These are phyloP conservation scores for Hydractinia symbiolongicarpus DNA, from an alignment of 30 jellyfish, hydroid and myxozoan genomes.

Conservation along the genomic window DNA sequence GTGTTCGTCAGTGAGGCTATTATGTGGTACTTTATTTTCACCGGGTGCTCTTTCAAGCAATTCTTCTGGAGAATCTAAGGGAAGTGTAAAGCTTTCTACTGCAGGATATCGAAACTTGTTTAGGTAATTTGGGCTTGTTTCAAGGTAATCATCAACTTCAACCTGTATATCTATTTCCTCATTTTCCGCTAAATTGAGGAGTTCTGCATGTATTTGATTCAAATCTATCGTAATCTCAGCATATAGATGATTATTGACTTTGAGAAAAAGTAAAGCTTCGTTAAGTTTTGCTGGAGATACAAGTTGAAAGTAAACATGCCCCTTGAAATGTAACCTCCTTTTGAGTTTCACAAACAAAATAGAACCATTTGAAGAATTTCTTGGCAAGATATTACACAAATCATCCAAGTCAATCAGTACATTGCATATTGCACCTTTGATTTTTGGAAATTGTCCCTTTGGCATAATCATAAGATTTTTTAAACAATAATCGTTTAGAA, in stretches of 20 bases:
- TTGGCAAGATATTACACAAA: background rate
- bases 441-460: background rate
- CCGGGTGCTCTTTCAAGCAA: too few relatives aligned
- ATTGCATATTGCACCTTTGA: background rate
- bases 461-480: slow-evolving; percentile 1
- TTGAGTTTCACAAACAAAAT: background rate
- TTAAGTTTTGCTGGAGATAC: too few relatives aligned
- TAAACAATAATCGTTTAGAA: background rate
- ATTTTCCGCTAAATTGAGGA: background rate
- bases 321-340: background rate
- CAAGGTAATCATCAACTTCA: background rate
- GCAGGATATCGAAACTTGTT: background rate
- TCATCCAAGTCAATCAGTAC: background rate
- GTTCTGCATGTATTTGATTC: too few relatives aligned
- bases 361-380: background rate
- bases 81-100: background rate
- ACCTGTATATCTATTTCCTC: slow-evolving; percentile 10
- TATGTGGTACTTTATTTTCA: too few relatives aligned
- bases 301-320: too few relatives aligned
- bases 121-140: slow-evolving; percentile 9
- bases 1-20: background rate
- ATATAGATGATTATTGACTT: too few relatives aligned
- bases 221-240: too few relatives aligned
- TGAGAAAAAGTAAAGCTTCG: too few relatives aligned
- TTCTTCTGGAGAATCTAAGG: slow-evolving; percentile 6